Evolutionary conservation across 2,888 invertebrate species (phyloP).

Genomic region (Linnaemya vulpina): DNA sequence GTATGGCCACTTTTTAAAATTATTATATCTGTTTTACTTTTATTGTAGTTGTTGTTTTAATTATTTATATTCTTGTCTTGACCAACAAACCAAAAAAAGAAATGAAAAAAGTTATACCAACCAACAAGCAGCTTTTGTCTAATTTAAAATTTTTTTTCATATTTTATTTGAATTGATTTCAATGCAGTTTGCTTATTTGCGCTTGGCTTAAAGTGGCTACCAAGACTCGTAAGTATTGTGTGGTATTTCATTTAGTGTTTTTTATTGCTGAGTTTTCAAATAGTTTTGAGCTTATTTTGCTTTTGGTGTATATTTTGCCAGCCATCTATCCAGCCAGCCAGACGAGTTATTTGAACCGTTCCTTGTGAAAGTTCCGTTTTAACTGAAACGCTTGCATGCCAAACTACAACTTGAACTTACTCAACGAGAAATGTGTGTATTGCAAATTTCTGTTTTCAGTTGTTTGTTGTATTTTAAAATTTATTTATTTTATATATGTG

Average conservation of each 20-base stretch:
- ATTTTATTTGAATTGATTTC: constrained; percentile 25
- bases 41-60: constrained; percentile 30
- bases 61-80: constrained; percentile 54
- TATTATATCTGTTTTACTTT: constrained; percentile 15
- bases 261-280: constrained; percentile 23
- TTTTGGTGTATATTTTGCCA: constrained; percentile 37
- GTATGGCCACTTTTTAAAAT: constrained; percentile 23
- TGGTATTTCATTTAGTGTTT: constrained; percentile 1
- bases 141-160: constrained; percentile 5
- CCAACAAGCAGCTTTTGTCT: constrained; percentile 26
- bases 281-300: constrained; percentile 23
- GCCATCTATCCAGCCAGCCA: constrained; percentile 63
- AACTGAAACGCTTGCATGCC: constrained; percentile 80
- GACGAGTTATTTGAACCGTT: constrained; percentile 77
- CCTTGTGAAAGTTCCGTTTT: constrained; percentile 82
- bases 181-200: constrained; percentile 29
- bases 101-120: constrained; percentile 6
- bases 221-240: constrained; percentile 33
- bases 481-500: constrained; percentile 55
- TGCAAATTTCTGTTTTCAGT: constrained; percentile 69
- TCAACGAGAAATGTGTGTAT: constrained; percentile 80
- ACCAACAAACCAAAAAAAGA: background rate
- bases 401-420: constrained; percentile 79
- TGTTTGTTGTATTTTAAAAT: constrained; percentile 63
- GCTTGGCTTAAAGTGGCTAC: constrained; percentile 4